A percentile compares a stretch with the other conserved stretches of the same genome.
Evolutionary conservation across 2,113 vertebrate genomes (phyloP).

Genomic region (Corapipo altera): DNA sequence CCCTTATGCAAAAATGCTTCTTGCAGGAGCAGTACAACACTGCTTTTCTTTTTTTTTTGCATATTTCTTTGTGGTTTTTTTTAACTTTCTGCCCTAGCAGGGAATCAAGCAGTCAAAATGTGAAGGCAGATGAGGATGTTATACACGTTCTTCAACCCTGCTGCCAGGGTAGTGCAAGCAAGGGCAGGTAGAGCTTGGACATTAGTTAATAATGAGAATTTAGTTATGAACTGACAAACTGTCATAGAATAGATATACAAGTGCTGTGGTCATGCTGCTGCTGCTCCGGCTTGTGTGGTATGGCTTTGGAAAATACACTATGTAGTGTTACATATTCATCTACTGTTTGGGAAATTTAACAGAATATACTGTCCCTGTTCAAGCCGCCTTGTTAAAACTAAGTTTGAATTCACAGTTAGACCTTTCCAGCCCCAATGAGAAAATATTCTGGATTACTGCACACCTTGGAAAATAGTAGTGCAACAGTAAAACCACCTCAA

Average conservation of each 20-base stretch:
- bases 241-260: neutral
- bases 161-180: neutral
- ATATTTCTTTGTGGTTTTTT: neutral
- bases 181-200: neutral
- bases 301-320: neutral
- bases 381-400: neutral
- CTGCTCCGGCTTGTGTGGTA: neutral
- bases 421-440: neutral
- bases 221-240: neutral
- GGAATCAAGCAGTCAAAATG: neutral
- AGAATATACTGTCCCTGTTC: neutral
- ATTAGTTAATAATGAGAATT: neutral
- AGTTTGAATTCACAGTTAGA: neutral
- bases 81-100: neutral
- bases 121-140: neutral
- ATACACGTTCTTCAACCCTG: neutral
- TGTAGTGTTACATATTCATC: neutral
- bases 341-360: neutral
- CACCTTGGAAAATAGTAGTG: neutral
- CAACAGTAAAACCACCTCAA: neutral
- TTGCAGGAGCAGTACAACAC: neutral
- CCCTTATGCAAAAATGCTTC: neutral
- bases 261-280: neutral
- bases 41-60: neutral
- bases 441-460: neutral